Percentiles rank a stretch among this genome's conserved stretches.
phyloP scores from a whole-genome alignment of 1,140 invertebrate genomes.

The Drosophila neocordata region DNA sequence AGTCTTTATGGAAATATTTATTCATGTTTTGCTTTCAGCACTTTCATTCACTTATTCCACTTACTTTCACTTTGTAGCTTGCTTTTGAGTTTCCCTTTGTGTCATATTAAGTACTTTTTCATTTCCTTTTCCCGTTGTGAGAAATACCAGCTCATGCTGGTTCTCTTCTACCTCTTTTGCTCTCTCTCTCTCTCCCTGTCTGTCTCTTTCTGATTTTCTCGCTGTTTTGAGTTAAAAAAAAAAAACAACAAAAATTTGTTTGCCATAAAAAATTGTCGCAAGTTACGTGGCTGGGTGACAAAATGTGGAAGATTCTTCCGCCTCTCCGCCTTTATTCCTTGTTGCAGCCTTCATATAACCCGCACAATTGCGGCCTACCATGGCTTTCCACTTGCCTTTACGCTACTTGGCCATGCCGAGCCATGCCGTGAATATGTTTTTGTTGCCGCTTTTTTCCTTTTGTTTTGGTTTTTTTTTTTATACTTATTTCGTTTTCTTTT shows the following conservation, averaged over 20 bases:
- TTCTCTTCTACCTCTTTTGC: not conserved
- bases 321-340: not conserved
- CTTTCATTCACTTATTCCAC: slow-evolving; percentile 51
- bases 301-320: slow-evolving; percentile 34
- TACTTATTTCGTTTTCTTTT: slow-evolving; percentile 13
- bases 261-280: slow-evolving; percentile 50
- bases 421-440: slow-evolving; percentile 32
- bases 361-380: slow-evolving; percentile 41
- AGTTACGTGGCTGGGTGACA: slow-evolving; percentile 59
- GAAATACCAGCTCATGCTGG: slow-evolving; percentile 1
- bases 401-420: slow-evolving; percentile 47
- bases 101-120: slow-evolving; percentile 58
- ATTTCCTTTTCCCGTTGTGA: slow-evolving; percentile 47
- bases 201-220: slow-evolving; percentile 32
- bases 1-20: slow-evolving; percentile 5
- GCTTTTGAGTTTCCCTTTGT: slow-evolving; percentile 49
- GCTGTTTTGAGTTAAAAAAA: slow-evolving; percentile 34
- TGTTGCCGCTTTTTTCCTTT: slow-evolving; percentile 25
- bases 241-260: slow-evolving; percentile 50
- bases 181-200: not conserved
- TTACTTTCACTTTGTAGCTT: slow-evolving; percentile 44
- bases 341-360: slow-evolving; percentile 1
- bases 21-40: slow-evolving; percentile 36
- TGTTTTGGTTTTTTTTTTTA: slow-evolving; percentile 28
- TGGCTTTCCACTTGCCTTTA: slow-evolving; percentile 37